These are phyloP conservation scores for Petrolisthes cinctipes DNA, from an alignment of 2,888 invertebrate species.

Conservation along the genomic window DNA sequence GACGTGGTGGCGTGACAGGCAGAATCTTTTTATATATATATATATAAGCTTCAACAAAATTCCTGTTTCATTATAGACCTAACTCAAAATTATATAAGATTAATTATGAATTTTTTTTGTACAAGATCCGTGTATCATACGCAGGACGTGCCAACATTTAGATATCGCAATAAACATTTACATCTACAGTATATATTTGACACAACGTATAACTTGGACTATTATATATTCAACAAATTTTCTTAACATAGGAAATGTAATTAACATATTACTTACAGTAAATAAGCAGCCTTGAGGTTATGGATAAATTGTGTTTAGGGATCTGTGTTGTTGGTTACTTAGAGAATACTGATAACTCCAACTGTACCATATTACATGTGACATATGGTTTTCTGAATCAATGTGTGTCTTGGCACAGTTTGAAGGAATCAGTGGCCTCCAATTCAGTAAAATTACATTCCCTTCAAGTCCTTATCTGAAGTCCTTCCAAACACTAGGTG, in stretches of 20 bases:
- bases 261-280: background rate
- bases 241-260: background rate
- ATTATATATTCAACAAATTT: background rate
- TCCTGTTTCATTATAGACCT: no score
- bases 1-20: no score
- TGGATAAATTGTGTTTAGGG: background rate
- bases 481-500: no score
- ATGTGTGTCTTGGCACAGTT: no score
- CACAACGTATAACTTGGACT: background rate
- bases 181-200: background rate
- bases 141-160: background rate
- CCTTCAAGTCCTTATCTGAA: no score
- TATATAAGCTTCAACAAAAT: no score
- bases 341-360: no score
- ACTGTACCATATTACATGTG: no score
- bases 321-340: no score
- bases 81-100: no score
- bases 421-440: background rate
- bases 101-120: background rate
- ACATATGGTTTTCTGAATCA: no score
- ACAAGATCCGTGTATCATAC: background rate
- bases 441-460: background rate
- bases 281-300: background rate
- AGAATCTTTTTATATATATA: no score
- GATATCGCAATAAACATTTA: background rate